phyloP scores from a whole-genome alignment of 1,140 invertebrate genomes.

The Elymnias hypermnestra region DNA sequence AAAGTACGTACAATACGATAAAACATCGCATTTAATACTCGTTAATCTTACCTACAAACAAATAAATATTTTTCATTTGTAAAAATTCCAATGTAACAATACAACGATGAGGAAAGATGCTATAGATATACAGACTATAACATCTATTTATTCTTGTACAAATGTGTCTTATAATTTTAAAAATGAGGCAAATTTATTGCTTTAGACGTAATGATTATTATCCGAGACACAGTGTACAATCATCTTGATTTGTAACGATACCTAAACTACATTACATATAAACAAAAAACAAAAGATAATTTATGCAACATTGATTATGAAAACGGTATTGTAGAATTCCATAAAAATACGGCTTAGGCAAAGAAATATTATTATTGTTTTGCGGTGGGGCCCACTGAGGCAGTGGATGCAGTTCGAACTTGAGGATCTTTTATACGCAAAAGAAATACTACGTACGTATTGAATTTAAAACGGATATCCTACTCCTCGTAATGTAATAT shows the following conservation, averaged over 20 bases:
- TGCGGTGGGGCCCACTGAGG: no score
- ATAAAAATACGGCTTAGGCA: constrained; percentile 6
- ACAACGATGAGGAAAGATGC: constrained; percentile 31
- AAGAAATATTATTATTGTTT: no score
- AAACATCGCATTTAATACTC: background rate
- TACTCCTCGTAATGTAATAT: constrained; percentile 3
- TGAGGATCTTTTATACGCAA: no score
- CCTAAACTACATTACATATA: constrained; percentile 11
- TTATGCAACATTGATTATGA: constrained; percentile 1
- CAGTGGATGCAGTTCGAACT: no score
- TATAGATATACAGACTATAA: constrained; percentile 18
- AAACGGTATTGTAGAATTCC: background rate
- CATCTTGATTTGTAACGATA: constrained; percentile 25
- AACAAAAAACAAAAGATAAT: constrained; percentile 4
- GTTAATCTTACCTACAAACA: background rate
- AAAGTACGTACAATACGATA: background rate
- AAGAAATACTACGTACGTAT: background rate
- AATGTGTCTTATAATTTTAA: constrained; percentile 31
- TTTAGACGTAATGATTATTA: constrained; percentile 51
- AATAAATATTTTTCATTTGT: constrained; percentile 5
- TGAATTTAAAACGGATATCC: background rate
- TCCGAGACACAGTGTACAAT: constrained; percentile 43
- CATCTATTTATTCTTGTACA: constrained; percentile 16
- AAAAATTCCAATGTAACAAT: constrained; percentile 2
- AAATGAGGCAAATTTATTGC: constrained; percentile 54